These are phyloP conservation scores for Nerophis ophidion DNA, from an alignment of 2,113 vertebrate genomes.

Conservation along the genomic window DNA sequence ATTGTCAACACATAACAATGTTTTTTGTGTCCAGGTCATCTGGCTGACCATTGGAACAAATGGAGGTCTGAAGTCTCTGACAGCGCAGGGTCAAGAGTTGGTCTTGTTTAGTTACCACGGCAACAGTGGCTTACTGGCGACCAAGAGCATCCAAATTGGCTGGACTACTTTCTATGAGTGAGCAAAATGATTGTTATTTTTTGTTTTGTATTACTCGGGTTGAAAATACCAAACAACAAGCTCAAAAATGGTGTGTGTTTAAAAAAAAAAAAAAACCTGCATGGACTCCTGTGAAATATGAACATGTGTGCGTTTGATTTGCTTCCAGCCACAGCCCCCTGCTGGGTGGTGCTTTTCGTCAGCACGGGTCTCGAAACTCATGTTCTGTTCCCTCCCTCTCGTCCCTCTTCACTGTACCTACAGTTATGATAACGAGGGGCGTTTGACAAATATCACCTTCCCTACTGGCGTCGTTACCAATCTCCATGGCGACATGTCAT, in stretches of 20 bases:
- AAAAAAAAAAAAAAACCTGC: not conserved
- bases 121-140: slow-evolving; percentile 92
- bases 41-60: slow-evolving; percentile 97
- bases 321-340: not conserved
- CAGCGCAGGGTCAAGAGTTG: slow-evolving; percentile 90
- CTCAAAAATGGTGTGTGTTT: not conserved
- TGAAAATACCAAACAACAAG: not conserved
- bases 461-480: slow-evolving; percentile 94
- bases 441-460: slow-evolving; percentile 95
- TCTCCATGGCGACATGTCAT: slow-evolving; percentile 95
- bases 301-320: not conserved
- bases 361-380: not conserved
- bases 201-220: not conserved
- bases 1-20: not conserved
- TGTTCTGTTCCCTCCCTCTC: not conserved
- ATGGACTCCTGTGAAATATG: not conserved
- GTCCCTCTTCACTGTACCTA: slow-evolving; percentile 13
- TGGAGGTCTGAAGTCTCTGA: slow-evolving; percentile 91
- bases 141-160: slow-evolving; percentile 95
- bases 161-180: slow-evolving; percentile 99
- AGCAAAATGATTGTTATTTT: slow-evolving; percentile 53
- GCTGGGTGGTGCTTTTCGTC: not conserved
- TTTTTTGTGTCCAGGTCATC: slow-evolving; percentile 73
- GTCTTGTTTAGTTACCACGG: slow-evolving; percentile 95
- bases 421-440: slow-evolving; percentile 95